Evolutionary conservation across 2,797 vertebrate genomes (phyloP).

Genomic region (Sebastes wilsoni): DNA sequence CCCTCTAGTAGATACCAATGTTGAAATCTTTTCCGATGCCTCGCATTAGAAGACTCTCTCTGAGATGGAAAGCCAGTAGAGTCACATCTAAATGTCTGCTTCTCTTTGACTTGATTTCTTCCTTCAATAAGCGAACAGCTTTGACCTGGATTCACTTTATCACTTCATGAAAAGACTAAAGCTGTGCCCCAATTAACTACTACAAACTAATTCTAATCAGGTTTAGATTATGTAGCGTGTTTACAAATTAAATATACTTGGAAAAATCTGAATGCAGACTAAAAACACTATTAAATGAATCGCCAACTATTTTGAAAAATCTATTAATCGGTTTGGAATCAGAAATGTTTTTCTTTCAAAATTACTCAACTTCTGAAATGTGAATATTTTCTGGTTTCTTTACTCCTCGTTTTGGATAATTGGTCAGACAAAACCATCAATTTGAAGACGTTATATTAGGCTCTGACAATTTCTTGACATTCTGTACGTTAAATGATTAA

Average conservation of each 20-base stretch:
- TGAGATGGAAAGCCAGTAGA: neutral
- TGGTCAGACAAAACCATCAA: neutral
- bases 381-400: too few species aligned
- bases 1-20: neutral
- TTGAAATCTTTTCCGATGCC: neutral
- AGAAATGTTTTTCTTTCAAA: too few species aligned
- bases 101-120: neutral
- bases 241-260: neutral
- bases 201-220: neutral
- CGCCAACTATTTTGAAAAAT: too few species aligned
- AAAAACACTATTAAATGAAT: neutral
- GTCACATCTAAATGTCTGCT: neutral
- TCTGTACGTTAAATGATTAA: neutral
- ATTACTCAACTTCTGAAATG: too few species aligned
- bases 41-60: neutral
- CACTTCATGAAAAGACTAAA: too few species aligned
- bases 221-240: neutral
- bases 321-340: too few species aligned
- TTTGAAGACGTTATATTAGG: neutral
- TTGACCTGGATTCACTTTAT: too few species aligned
- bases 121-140: too few species aligned
- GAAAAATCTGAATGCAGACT: neutral
- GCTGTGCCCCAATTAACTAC: too few species aligned
- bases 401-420: neutral
- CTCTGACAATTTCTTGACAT: neutral